Base-by-base conservation (phyloP, 2,888 invertebrate genomes). In the Lasioglossum lativentre region DNA sequence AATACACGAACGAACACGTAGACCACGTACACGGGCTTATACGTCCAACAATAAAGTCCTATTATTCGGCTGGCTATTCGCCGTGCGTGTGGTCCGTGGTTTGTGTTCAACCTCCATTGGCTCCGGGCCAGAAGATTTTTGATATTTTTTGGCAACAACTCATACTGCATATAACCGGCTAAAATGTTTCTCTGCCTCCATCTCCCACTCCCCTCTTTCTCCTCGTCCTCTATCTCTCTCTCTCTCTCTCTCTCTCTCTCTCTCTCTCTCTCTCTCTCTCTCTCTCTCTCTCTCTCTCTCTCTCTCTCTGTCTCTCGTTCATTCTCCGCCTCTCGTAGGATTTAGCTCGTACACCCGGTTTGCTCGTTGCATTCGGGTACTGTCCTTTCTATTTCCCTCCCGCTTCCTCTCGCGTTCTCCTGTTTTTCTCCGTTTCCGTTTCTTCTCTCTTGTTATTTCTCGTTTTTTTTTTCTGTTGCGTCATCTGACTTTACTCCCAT, bases 91-190 rank as follows among this genome's bases (percentile, higher is more conserved):
- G 90, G 90, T 88, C 85, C 78, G 91, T 86, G 92, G 93, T 92
- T 93, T 90, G 90, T 85, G 88, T 90, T 90, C 86, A 86, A 86
- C 78, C 83, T 80, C 72, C 63, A 66, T 82, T 94, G 94, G 94
- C 91, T 70, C 19, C 3, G 19, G 30, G 93, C 94, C 94, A 94
- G 90, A 85, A 90, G 91, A 94, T 93, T 94, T 94, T 93, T 93
- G 91, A 93, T 93, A 94, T 94, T 93, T 93, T 93, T 94, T 94
- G 94, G 94, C 94, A 90, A 83, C 89, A 81, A 74, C 87, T 93
- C 93, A 91, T 93, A 91, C 91, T 91, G 89, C 91, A 92, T 92
- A 92, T 91, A 92, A 93, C 92, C 89, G 88, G 91, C 91, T 92
- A 90, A 93, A 94, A 94, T 93, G 92, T 94, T 93, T 93, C 92